A percentile compares a stretch with the other conserved stretches of the same genome.
Evolutionary conservation across 2,888 invertebrate species (phyloP).

Genomic region (Cheilosia urbana): DNA sequence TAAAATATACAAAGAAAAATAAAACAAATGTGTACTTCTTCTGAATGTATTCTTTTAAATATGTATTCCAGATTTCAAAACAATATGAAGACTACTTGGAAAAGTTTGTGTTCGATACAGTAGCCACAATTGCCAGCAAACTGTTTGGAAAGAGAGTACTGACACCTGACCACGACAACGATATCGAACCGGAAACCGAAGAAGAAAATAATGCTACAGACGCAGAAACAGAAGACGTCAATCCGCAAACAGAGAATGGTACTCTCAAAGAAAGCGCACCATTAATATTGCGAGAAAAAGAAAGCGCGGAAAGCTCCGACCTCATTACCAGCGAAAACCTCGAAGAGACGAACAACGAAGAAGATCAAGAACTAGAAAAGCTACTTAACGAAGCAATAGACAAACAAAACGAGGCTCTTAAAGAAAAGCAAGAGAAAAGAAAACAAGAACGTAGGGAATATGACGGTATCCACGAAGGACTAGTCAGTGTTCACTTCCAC

Average conservation of each 20-base stretch:
- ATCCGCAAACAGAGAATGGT: slow-evolving; percentile 23
- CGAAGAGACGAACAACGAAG: slow-evolving; percentile 1
- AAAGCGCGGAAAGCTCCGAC: not conserved
- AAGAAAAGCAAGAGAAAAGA: slow-evolving; percentile 75
- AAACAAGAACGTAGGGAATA: slow-evolving; percentile 76
- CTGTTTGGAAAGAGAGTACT: slow-evolving; percentile 72
- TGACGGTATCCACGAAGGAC: slow-evolving; percentile 77
- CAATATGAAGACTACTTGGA: slow-evolving; percentile 89
- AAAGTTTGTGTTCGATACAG: slow-evolving; percentile 84
- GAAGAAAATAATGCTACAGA: not conserved
- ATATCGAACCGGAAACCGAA: not conserved
- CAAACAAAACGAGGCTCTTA: slow-evolving; percentile 70
- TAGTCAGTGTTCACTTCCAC: slow-evolving; percentile 88
- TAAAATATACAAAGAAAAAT: no score
- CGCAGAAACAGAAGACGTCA: not conserved
- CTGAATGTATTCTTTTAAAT: not conserved
- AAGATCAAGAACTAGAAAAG: slow-evolving; percentile 76
- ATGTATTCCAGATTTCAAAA: slow-evolving; percentile 82
- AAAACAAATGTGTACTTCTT: no score
- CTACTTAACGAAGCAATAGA: slow-evolving; percentile 74
- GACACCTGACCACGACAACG: not conserved
- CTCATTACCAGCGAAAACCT: not conserved
- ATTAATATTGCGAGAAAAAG: not conserved
- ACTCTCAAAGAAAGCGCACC: slow-evolving; percentile 38
- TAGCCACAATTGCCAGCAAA: slow-evolving; percentile 81